Conservation (phyloP, 2,888 invertebrate species). For the Galerucella pusilla region DNA sequence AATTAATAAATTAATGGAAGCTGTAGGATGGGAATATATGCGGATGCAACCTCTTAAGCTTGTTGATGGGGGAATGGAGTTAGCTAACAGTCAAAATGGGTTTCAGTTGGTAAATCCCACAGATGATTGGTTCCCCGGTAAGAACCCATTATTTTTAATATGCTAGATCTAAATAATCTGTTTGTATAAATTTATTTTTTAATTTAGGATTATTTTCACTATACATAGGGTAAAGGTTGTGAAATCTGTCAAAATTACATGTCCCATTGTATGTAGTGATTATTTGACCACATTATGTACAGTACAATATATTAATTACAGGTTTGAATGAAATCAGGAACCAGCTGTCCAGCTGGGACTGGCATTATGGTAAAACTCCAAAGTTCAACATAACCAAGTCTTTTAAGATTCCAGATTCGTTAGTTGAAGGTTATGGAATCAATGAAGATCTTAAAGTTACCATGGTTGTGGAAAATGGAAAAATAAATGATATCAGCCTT, state of each 20-base stretch:
- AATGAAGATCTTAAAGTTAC: slow-evolving; percentile 71
- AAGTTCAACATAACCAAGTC: slow-evolving; percentile 79
- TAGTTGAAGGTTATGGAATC: slow-evolving; percentile 64
- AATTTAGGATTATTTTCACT: too few species aligned
- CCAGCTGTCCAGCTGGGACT: slow-evolving; percentile 84
- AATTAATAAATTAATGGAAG: slow-evolving; percentile 78
- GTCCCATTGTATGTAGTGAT: too few species aligned
- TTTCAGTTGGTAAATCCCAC: slow-evolving; percentile 89
- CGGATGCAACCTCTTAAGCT: slow-evolving; percentile 76
- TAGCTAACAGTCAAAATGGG: slow-evolving; percentile 81
- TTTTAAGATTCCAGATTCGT: slow-evolving; percentile 70
- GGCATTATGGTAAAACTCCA: slow-evolving; percentile 90
- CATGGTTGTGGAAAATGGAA: slow-evolving; percentile 74
- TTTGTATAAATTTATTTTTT: too few species aligned
- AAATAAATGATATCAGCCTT: slow-evolving; percentile 74
- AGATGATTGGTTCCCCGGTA: slow-evolving; percentile 89
- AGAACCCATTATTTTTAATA: not conserved
- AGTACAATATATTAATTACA: slow-evolving; percentile 52
- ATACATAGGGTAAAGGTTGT: too few species aligned
- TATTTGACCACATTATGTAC: too few species aligned
- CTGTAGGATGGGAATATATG: slow-evolving; percentile 86
- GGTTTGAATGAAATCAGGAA: slow-evolving; percentile 78
- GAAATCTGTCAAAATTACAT: too few species aligned
- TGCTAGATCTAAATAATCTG: not conserved
- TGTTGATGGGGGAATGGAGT: slow-evolving; percentile 77